Base-by-base conservation (phyloP, 2,888 invertebrate genomes). In the Callyntrura guangdongensis region DNA sequence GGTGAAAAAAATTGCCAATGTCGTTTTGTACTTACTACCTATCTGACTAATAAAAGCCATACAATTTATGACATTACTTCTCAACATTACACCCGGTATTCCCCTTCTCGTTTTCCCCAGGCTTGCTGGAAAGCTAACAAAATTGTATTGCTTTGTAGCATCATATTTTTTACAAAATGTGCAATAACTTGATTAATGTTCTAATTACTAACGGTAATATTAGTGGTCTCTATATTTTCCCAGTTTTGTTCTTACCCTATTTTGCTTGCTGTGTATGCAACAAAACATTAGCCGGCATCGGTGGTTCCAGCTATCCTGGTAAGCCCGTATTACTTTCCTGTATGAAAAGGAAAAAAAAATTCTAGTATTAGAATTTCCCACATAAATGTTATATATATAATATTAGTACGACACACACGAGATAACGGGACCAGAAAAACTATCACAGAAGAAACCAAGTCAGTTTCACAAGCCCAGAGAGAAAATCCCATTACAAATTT, bases 251-350 rank as follows among this genome's bases (percentile, higher is more conserved):
- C 95, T 95, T 95, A 96, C 96, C 95, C 96, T 95, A 94, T 96
- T 97, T 91, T 97, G 96, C 94, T 98, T 97, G 90, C 97, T 96
- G 86, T 97, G 96, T 95, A 98, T 97, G 95, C 98, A 98, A 95
- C 98, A 98, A 94, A 98, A 98, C 11, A 98, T 95, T 92, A 98
- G 95, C 56, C 97, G 96, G 95, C 98, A 97, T 93, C 98, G 96
- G 94, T 97, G 96, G 95, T 98, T 97, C 98, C 98, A 98, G 94
- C 97, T 97, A 94, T 98, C 97, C 95, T 98, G 97, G 95, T 98
- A 98, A 61, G 97, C 97, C 92, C 97, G 96, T 94, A 98, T 96
- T 9, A 98, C 98, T 96, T 98, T 98, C 94, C 98, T 98, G 95
- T n/a, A n/a, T n/a, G 64, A n/a, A 27, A 27, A 59, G 9, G 20